Conservation (phyloP, 2,888 invertebrate genomes). For the Cataglyphis altisquamis region DNA sequence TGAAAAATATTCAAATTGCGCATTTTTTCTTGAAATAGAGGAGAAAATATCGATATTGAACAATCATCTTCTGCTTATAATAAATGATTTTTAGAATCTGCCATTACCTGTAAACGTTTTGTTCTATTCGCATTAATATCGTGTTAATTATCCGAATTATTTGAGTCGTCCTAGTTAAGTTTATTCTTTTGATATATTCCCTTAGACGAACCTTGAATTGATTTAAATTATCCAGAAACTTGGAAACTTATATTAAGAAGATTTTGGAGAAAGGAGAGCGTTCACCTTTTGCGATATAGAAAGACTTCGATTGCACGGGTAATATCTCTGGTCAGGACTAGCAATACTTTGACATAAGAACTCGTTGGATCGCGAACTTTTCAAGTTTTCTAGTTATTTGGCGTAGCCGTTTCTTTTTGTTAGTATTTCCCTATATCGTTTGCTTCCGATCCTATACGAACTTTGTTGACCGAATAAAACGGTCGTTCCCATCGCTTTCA, state of each 20-base stretch:
- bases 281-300: background rate
- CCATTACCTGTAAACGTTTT: background rate
- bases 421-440: slow-evolving; percentile 7
- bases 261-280: slow-evolving; percentile 5
- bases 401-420: slow-evolving; percentile 22
- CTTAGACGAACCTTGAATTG: background rate
- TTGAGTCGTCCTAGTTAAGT: background rate
- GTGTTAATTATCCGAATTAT: background rate
- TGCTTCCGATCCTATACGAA: slow-evolving; percentile 19
- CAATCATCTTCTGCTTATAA: background rate
- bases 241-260: background rate
- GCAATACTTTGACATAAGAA: slow-evolving; percentile 20
- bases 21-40: background rate
- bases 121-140: background rate
- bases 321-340: slow-evolving; percentile 17
- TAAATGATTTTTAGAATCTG: background rate
- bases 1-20: background rate
- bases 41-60: background rate
- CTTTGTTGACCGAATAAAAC: slow-evolving; percentile 21
- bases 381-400: slow-evolving; percentile 47
- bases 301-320: background rate
- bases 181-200: background rate
- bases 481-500: background rate
- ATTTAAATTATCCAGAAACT: background rate
- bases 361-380: slow-evolving; percentile 9